These are phyloP conservation scores for Stigmatopora argus DNA, from an alignment of 2,113 vertebrate species.

Conservation along the genomic window DNA sequence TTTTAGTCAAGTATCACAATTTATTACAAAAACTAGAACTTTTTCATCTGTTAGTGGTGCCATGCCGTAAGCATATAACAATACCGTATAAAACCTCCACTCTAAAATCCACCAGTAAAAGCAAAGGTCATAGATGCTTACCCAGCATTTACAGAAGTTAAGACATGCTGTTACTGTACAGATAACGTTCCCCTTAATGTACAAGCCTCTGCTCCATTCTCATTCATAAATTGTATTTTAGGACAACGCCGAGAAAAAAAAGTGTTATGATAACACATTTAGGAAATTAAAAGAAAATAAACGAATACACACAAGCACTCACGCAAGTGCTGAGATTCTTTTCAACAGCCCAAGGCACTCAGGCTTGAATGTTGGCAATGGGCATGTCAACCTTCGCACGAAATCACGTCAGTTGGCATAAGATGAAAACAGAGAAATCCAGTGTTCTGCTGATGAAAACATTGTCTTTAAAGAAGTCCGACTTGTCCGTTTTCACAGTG, in stretches of 20 bases:
- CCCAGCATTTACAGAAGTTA: conserved; percentile 69
- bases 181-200: conserved; percentile 65
- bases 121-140: conserved; percentile 67
- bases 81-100: conserved; percentile 75
- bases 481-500: conserved; percentile 65
- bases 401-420: conserved; percentile 58
- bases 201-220: conserved; percentile 59
- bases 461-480: conserved; percentile 42
- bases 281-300: conserved; percentile 50
- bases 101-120: conserved; percentile 66
- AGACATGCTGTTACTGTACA: conserved; percentile 77
- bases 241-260: conserved; percentile 26
- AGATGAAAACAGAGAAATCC: conserved; percentile 50
- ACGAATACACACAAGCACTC: conserved; percentile 62
- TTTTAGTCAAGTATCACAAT: conserved; percentile 74
- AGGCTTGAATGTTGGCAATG: conserved; percentile 80
- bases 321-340: conserved; percentile 60
- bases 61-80: conserved; percentile 78
- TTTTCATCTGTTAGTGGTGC: conserved; percentile 68
- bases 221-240: conserved; percentile 54
- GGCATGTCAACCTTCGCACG: conserved; percentile 56
- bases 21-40: conserved; percentile 79
- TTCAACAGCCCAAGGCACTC: conserved; percentile 81
- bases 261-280: conserved; percentile 31
- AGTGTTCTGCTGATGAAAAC: conserved; percentile 32